Percentiles rank a stretch among this genome's conserved stretches.
Evolutionary conservation across 2,888 invertebrate genomes (phyloP).

Genomic region (Brassicogethes aeneus): DNA sequence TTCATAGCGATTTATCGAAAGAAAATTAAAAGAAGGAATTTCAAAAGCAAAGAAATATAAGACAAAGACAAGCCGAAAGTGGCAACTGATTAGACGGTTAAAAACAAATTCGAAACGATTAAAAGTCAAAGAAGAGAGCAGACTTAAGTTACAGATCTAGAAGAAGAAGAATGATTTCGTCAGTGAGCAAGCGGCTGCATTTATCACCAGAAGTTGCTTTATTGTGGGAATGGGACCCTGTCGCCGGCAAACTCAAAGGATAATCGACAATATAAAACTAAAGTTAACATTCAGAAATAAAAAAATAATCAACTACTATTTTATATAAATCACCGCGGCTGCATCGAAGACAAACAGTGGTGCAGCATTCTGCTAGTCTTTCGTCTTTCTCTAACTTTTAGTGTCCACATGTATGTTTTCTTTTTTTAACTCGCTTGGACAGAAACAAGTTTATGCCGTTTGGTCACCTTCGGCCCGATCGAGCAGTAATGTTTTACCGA

Average conservation of each 20-base stretch:
- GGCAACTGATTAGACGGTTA: background rate
- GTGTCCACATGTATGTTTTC: slow-evolving; percentile 1
- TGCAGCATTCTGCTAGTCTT: slow-evolving; percentile 24
- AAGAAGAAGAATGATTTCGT: slow-evolving; percentile 16
- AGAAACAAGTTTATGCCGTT: slow-evolving; percentile 24
- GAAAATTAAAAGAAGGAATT: too few relatives aligned
- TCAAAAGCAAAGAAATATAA: too few relatives aligned
- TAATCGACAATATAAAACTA: slow-evolving; percentile 43
- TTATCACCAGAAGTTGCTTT: slow-evolving; percentile 32
- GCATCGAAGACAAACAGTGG: slow-evolving; percentile 9
- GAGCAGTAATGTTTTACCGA: slow-evolving; percentile 27
- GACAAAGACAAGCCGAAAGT: background rate
- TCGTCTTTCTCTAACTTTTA: background rate
- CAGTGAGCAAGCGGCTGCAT: slow-evolving; percentile 21
- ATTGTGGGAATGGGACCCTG: slow-evolving; percentile 40
- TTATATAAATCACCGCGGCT: slow-evolving; percentile 39
- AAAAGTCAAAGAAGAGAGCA: background rate
- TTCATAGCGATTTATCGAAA: too few relatives aligned
- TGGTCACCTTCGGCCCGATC: slow-evolving; percentile 25
- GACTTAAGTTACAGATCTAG: background rate
- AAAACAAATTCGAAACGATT: background rate
- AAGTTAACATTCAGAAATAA: slow-evolving; percentile 42
- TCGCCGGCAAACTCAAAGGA: slow-evolving; percentile 38
- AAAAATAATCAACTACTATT: slow-evolving; percentile 42
- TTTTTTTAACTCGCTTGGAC: slow-evolving; percentile 12